Evolutionary conservation across 2,888 invertebrate species (phyloP), one percentile per base, ranked within the genome.

Genomic region (Seira ritae): DNA sequence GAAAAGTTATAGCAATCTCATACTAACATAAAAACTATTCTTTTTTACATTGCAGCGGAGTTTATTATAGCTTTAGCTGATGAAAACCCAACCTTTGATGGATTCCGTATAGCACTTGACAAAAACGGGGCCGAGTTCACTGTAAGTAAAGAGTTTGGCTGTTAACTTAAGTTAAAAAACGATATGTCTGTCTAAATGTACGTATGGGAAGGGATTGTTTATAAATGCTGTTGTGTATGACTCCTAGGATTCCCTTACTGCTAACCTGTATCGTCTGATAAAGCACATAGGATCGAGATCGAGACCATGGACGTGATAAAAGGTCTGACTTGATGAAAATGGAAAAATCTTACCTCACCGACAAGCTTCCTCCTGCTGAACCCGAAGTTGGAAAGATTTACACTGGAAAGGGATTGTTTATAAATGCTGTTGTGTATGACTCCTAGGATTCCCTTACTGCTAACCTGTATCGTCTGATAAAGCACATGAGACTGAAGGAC

Each of bases 101-200:
- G 92, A 1, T 99, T 99, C 91, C 98, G 97, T 90, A 95, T 94
- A 89, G 96, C 95, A 0, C 92, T 99, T 3, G 90, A 94, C 0
- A 95, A 98, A 91, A 97, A 98, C 95, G 98, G 97, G 46, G 98
- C 98, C 0, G 97, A 98, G 91, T 98, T 98, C 91, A 96, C 97
- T 0, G 93, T 93, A 90, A 91, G 92, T 91, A 86, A 23, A 42
- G 69, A n/a, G n/a, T n/a, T n/a, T n/a, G n/a, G n/a, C n/a, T n/a
- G n/a, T n/a, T n/a, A n/a, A n/a, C 10, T 12, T 15, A 46, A 15
- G 8, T 46, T 46, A 12, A 46, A 46, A 46, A 46, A 8, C 15
- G 50, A 15, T 15, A 12, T 15, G 50, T 12, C 10, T 15, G 8
- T 46, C 10, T 46, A 46, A 12, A 15, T 8, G n/a, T n/a, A n/a